Evolutionary conservation across 2,797 vertebrate species (phyloP), one percentile per base, ranked within the genome.

Genomic region (Myiotriccus ornatus): DNA sequence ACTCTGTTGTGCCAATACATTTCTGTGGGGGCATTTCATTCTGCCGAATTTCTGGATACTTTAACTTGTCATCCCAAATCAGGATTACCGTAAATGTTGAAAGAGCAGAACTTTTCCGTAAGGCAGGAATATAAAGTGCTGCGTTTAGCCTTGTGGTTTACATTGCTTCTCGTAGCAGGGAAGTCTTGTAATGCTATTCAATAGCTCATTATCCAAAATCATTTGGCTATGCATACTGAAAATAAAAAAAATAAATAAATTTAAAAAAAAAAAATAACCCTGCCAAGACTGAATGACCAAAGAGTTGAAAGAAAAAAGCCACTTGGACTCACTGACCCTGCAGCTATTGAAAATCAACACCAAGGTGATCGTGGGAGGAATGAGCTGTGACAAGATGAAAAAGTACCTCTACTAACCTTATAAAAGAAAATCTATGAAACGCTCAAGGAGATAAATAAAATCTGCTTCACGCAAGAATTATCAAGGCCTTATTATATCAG

Each of bases 391-490:
- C 85, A 96, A 91, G 84, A 97, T 96, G 86, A 97, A 97, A 93
- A 76, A 97, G 35, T 34, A 84, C 89, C n/a, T 89, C 63, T 89
- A 83, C 75, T 89, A 92, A 73, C 53, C 74, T 79, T 91, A 90
- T 83, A 90, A 93, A 96, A 89, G 70, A 94, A 97, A 96, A 96
- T 50, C 94, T 94, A 96, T 96, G 52, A 78, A 90, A 94, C 75
- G 44, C 86, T 96, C 87, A 87, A 93, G 89, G 92, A 93, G 95
- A 96, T 90, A 96, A 90, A 69, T 79, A 94, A 93, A 97, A 95
- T 82, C 87, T 94, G 84, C 59, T 96, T 97, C 87, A 94, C 12
- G n/a, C 68, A 97, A 96, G 87, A 96, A 96, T 97, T 92, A 95
- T 86, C 93, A 94, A 92, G 92, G 91, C 60, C 44, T 62, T 84